Evolutionary conservation across 2,888 invertebrate species (phyloP), one percentile per base, ranked within the genome.

Genomic region (Diploptera punctata): DNA sequence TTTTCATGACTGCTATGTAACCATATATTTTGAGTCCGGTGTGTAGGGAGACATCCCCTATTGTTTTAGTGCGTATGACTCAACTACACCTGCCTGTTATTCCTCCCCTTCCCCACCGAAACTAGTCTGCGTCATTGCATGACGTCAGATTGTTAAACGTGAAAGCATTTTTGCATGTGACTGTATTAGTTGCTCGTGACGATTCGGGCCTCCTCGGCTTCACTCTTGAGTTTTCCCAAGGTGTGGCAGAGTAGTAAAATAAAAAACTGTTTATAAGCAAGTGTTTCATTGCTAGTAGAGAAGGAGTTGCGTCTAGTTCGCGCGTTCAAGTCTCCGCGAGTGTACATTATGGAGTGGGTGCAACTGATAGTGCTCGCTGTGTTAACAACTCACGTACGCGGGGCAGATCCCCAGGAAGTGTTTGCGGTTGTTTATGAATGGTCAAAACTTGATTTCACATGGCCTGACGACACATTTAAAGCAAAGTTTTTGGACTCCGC

Each of bases 401-500:
- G 44, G 16, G 26, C 10, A 65, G 65, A 62, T 21, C 62, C 43
- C 0, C 65, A 60, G 24, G 73, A 74, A 79, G 88, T 88, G 79
- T 91, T 92, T 81, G 85, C 87, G 73, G 91, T 91, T 38, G 86
- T 90, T 73, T 90, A 90, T 82, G 90, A 92, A 83, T 93, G 92
- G 92, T 88, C 87, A 79, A 86, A 86, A 75, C 83, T 92, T 75
- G 90, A 92, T 80, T 91, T 89, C 82, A 87, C 87, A 33, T 93
- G 91, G 91, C 87, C 86, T 44, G 85, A 85, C 75, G 86, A 86
- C 65, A 87, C 85, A 76, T 84, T 84, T 19, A 86, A 87, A 75
- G 83, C 85, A 62, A 82, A 82, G 74, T 89, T 88, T 74, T 80
- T 87, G 74, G 84, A 85, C 78, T 85, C 85, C 62, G 87, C 87